These are phyloP conservation scores for Sinocyclocheilus maitianheensis DNA, from an alignment of 2,113 vertebrate genomes.

Conservation along the genomic window DNA sequence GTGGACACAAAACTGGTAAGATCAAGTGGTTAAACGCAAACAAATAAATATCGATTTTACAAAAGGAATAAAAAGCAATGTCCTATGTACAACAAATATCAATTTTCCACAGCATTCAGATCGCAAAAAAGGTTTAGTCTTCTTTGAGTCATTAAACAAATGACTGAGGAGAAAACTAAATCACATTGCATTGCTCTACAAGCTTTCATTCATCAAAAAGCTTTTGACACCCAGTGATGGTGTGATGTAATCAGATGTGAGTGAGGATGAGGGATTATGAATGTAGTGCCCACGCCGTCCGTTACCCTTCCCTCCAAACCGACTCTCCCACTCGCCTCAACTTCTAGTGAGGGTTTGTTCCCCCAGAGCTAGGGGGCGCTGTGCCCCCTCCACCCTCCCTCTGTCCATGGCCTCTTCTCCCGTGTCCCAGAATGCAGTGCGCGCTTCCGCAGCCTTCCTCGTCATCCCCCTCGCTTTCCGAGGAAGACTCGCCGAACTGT, in stretches of 20 bases:
- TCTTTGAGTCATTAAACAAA: conserved; percentile 31
- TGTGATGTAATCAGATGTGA: conserved; percentile 62
- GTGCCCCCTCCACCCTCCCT: conserved; percentile 70
- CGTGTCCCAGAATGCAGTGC: conserved; percentile 88
- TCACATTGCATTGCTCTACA: conserved; percentile 23
- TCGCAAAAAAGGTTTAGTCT: conserved; percentile 2
- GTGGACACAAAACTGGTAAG: conserved; percentile 36
- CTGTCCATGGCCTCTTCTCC: conserved; percentile 76
- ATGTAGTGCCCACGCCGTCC: conserved; percentile 42
- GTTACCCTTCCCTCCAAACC: conserved; percentile 24
- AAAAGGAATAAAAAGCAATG: conserved; percentile 47
- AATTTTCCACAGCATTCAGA: conserved; percentile 22
- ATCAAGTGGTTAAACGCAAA: conserved; percentile 55
- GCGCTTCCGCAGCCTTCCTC: conserved; percentile 88
- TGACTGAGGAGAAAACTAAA: conserved; percentile 16
- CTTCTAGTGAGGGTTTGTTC: conserved; percentile 64
- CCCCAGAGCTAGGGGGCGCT: conserved; percentile 71
- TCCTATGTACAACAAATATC: conserved; percentile 61
- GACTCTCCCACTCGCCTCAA: not conserved
- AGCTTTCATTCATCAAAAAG: conserved; percentile 22
- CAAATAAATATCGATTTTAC: conserved; percentile 61
- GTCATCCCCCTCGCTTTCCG: conserved; percentile 88
- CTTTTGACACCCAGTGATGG: conserved; percentile 51
- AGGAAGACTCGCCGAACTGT: conserved; percentile 89
- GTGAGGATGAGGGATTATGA: conserved; percentile 60